Base-by-base conservation (phyloP, 2,888 invertebrate genomes). In the Acanthosepion esculentum region DNA sequence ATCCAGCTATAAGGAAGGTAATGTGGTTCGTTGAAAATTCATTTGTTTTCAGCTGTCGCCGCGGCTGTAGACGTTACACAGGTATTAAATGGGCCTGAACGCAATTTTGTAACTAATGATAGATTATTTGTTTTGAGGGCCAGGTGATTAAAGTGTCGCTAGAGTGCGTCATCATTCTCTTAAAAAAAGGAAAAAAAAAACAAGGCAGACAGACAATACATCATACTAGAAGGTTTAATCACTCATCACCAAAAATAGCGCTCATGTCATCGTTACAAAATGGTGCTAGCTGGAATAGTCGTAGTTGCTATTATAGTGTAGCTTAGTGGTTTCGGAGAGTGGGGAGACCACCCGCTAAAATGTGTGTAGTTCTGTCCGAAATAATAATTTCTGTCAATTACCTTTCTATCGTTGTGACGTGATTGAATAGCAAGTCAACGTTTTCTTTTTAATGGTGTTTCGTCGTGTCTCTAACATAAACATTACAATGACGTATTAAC, bases 191-290 rank as follows among this genome's bases (percentile, higher is more conserved):
- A n/a, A 8, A 15, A 2, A 2, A 33, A 78, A 78, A n/a, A 78
- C 0, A 12, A 78, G 5, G 18, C n/a, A 78, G n/a, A 78, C n/a
- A 78, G 78, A 78, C 78, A 78, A 78, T 8, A 29, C 78, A 23
- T 33, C 78, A 78, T 78, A 78, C 78, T n/a, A 5, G 15, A 78
- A 78, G n/a, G 78, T n/a, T 33, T 78, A 78, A 78, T 78, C 78
- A 78, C 78, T 78, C 78, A n/a, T 78, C 78, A 78, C 33, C 78
- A 33, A 78, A 78, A 78, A 78, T 78, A 78, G 78, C 78, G 78
- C 12, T 33, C 15, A n/a, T n/a, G n/a, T 78, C n/a, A 78, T 78
- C n/a, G 78, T n/a, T 78, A 78, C 78, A 78, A n/a, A 78, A 78
- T n/a, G n/a, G n/a, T n/a, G 12, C 78, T 78, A 33, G 33, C n/a